A percentile compares a stretch with the other conserved stretches of the same genome.
Evolutionary conservation across 2,797 vertebrate species (phyloP).

Genomic region (Orestias chungarensis): DNA sequence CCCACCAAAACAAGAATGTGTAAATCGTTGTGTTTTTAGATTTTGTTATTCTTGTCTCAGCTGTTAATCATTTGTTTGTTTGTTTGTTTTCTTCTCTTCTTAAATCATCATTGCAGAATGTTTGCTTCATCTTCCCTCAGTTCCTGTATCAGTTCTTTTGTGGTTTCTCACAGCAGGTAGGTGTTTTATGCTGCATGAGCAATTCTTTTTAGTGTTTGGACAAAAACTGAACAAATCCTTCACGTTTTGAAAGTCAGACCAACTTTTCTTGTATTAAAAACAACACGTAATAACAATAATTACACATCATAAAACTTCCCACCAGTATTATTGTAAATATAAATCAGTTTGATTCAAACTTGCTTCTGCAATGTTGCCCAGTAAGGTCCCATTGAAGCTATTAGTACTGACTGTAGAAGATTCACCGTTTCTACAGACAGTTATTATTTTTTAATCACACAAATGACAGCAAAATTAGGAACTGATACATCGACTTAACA

Average conservation of each 20-base stretch:
- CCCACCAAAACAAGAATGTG: constrained; percentile 64
- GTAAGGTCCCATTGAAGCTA: neutral
- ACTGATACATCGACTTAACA: neutral
- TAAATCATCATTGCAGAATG: constrained; percentile 86
- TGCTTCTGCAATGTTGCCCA: neutral
- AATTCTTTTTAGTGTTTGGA: neutral
- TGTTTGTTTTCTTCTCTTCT: constrained; percentile 16
- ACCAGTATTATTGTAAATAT: too few species aligned
- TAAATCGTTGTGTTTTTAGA: constrained; percentile 62
- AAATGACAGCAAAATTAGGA: neutral
- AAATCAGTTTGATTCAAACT: too few species aligned
- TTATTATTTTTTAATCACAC: neutral
- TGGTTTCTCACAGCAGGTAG: constrained; percentile 98
- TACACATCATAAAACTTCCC: neutral
- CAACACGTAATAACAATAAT: neutral
- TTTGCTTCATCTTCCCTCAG: constrained; percentile 99
- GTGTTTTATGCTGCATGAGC: constrained; percentile 28
- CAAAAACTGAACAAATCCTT: too few species aligned
- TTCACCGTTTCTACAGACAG: neutral
- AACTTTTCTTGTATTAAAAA: too few species aligned
- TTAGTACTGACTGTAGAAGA: neutral
- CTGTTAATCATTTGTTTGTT: constrained; percentile 42
- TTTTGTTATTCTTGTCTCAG: constrained; percentile 41
- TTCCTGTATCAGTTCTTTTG: constrained; percentile 99
- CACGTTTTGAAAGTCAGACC: too few species aligned